Base-by-base conservation (phyloP, 2,888 invertebrate genomes). In the Dicyrtomina minuta region DNA sequence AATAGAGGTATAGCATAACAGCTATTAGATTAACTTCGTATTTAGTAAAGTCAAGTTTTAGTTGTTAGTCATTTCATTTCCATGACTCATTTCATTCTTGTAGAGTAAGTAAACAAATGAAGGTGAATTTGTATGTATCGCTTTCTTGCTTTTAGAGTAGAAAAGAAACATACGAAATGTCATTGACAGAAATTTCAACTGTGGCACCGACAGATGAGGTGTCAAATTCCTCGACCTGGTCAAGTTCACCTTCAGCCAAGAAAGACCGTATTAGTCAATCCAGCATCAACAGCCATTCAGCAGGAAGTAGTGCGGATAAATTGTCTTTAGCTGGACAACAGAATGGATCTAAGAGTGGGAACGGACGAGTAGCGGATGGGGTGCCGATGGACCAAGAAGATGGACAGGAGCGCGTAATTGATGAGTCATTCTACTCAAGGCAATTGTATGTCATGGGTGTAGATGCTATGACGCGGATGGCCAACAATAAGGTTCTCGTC, bases 381-480 rank as follows among this genome's bases (percentile, higher is more conserved):
- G 39, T 15, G 13, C 60, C 43, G n/a, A 56, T 41, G 20, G 51
- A n/a, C 10, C 59, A 43, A 58, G n/a, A n/a, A n/a, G n/a, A n/a
- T n/a, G n/a, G n/a, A n/a, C n/a, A n/a, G n/a, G 60, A 67, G 33
- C 22, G 61, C 3, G 61, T 61, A 20, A 93, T 93, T 83, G 93
- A 93, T 86, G 93, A 93, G 84, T 90, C 91, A 80, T 85, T 93
- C 72, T 94, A 94, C 84, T 93, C 93, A 75, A 87, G 94, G 81
- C 94, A 94, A 84, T 86, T 94, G n/a, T 99, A 99, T 83, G 98
- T 99, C 60, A 87, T 99, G 80, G 99, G 99, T 2, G 96, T 97
- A 83, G 97, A 97, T 82, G 99, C 99, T 75, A 99, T 99, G 99
- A 91, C 93, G 72, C 90, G 94, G 74, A 96, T 99, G 95, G 96